Base-by-base conservation (phyloP, 2,888 invertebrate species). In the Taenaris catops region DNA sequence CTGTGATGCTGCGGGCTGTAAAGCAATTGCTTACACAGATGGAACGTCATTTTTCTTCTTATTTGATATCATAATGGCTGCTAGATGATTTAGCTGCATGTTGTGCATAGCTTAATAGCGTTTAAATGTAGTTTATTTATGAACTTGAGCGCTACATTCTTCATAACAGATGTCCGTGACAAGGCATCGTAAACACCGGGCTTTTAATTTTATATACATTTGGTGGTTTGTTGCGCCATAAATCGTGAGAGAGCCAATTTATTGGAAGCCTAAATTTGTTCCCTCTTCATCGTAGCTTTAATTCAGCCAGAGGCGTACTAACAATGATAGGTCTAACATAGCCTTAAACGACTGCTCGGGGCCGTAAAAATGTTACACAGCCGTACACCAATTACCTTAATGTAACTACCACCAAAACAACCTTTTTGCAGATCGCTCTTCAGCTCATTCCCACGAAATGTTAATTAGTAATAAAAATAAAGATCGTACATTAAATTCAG, bases 361-460 rank as follows among this genome's bases (percentile, higher is more conserved):
- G 62, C 74, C 63, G 74, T 78, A 80, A 81, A 80, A 75, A 69
- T 76, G 70, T 79, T 80, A 72, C 68, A 67, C 64, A 73, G 67
- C 66, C 72, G 70, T 72, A 73, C 61, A 71, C 68, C 81, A 81
- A 83, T 84, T 80, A 83, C 74, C 67, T 78, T 79, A 81, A 81
- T 81, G 80, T 78, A 28, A 27, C 32, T 71, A 71, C 74, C 76
- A 73, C 71, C 71, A 69, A 69, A 76, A 76, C 64, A 74, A 70
- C 72, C 73, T 75, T 29, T 42, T 70, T 71, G 68, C 66, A 63
- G 67, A 75, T 70, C 63, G 64, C 53, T 71, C 65, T 58, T 61
- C 55, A 54, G 55, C 54, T 63, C 58, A 62, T 68, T 71, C 69
- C 63, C 69, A 73, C 63, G 62, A 46, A 72, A 63, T 57, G 48